Evolutionary conservation across 2,113 vertebrate genomes (phyloP).

Genomic region (Cyrtonyx montezumae): DNA sequence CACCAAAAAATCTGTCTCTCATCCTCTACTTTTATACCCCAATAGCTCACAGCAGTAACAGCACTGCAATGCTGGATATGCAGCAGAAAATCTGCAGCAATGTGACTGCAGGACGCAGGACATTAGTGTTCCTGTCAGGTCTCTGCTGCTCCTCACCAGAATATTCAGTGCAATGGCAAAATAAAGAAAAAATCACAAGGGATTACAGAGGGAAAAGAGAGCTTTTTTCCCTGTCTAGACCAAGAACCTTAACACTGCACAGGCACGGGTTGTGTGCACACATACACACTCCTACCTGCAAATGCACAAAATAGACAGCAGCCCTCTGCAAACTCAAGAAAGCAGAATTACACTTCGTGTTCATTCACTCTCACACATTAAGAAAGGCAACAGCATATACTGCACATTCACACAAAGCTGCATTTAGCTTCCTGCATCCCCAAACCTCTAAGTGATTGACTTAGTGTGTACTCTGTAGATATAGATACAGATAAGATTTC

Average conservation of each 20-base stretch:
- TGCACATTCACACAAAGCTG: accelerated
- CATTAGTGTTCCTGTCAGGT: slow-evolving; percentile 22
- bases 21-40: not conserved
- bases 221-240: not conserved
- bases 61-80: slow-evolving; percentile 9
- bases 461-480: accelerated
- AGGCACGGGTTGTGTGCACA: not conserved
- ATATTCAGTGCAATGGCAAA: not conserved
- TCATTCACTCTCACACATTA: no score
- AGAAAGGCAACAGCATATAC: not conserved
- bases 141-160: not conserved
- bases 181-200: not conserved
- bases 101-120: slow-evolving; percentile 31
- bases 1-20: slow-evolving; percentile 35
- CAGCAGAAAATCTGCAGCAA: slow-evolving; percentile 52
- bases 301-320: not conserved
- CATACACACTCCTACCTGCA: not conserved
- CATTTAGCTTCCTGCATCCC: not conserved
- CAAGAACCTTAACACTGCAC: accelerated
- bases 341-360: not conserved
- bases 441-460: not conserved
- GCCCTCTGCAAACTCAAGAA: not conserved
- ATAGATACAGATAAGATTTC: not conserved
- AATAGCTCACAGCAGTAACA: slow-evolving; percentile 59
- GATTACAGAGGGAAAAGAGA: not conserved